Evolutionary conservation across 2,113 vertebrate genomes (phyloP), one percentile per base, ranked within the genome.

Genomic region (Apodemus sylvaticus): DNA sequence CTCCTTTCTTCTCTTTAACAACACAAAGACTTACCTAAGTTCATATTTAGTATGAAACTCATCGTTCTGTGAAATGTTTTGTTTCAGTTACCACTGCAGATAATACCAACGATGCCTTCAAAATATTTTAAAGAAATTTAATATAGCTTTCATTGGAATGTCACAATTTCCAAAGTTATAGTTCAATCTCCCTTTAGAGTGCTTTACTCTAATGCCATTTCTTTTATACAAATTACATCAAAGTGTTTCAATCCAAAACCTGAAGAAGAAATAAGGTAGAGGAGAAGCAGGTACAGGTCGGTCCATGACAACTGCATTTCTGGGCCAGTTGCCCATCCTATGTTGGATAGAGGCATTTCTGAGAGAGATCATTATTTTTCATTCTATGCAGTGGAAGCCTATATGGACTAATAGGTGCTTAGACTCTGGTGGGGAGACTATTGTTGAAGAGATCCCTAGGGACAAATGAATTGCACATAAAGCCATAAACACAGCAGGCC

Each of bases 41-140:
- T 73, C 90, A 39, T 64, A 95, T 91, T 92, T 76, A 90, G 42
- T 90, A 68, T 91, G 93, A 97, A 95, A 96, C 36, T 73, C 6
- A 68, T 96, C 94, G 76, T 86, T 95, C 96, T 95, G 31, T 55
- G 73, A 91, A 22, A 97, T 95, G 68, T 29, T 94, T 95, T 79
- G 11, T 66, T 45, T 6, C 8, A 55, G 96, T 95, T 96, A 93
- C 94, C 90, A 92, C 96, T 85, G 4, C 88, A 86, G 95, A 94
- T 62, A 94, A 92, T 36, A 17, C 86, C 93, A 76, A 68, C 0
- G 0, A 51, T 96, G 82, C 93, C 86, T 96, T 93, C 92, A 34
- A 95, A 13, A 14, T 90, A 79, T 92, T 95, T 95, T 97, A 74
- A 96, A 97, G 97, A 97, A 94, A 96, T 62, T 92, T 92, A 17